Base-by-base conservation (phyloP, 2,888 invertebrate species). In the Caenorhabditis drosophilae region DNA sequence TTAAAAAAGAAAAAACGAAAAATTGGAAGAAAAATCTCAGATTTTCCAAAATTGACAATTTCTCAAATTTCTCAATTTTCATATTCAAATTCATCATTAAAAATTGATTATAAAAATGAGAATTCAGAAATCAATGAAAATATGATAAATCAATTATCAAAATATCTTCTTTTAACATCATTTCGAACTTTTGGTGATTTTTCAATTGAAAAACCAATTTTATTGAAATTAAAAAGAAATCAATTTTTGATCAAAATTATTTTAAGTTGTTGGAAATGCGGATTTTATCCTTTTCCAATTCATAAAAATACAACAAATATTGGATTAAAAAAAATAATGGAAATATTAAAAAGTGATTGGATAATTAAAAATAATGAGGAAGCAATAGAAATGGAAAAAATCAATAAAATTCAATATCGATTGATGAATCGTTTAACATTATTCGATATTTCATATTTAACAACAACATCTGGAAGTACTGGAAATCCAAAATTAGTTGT, bases 401-500 rank as follows among this genome's bases (percentile, higher is more conserved):
- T 20, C 16, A 15, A 3, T 41, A 12, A 11, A 2, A 20, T 23
- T 4, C 6, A 23, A 31, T 2, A 27, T 18, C 15, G 47, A 47
- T 3, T 42, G 1, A 49, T 54, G 27, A 56, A 62, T 40, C 20
- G 34, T 3, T 31, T 22, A 0, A 34, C 47, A 23, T 11, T 20
- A 0, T 42, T n/a, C 12, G 57, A 71, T 44, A 23, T 72, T 27
- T 60, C 59, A 1, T 80, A 80, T 42, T 50, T 73, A 9, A 80
- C 80, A 2, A 74, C 66, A 27, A 81, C 80, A 2, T 79, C 79
- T 20, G 80, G 80, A 7, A 70, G 70, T n/a, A 80, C 80, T 11
- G 80, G 80, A 18, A 25, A 15, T 2, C 78, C 80, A 20, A 80
- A 81, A 57, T 53, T 68, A 4, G 77, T 80, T 7, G 67, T 61